A percentile compares a stretch with the other conserved stretches of the same genome.
These are phyloP conservation scores for Eucera pruinosa DNA, from an alignment of 2,888 invertebrate genomes.

Conservation along the genomic window DNA sequence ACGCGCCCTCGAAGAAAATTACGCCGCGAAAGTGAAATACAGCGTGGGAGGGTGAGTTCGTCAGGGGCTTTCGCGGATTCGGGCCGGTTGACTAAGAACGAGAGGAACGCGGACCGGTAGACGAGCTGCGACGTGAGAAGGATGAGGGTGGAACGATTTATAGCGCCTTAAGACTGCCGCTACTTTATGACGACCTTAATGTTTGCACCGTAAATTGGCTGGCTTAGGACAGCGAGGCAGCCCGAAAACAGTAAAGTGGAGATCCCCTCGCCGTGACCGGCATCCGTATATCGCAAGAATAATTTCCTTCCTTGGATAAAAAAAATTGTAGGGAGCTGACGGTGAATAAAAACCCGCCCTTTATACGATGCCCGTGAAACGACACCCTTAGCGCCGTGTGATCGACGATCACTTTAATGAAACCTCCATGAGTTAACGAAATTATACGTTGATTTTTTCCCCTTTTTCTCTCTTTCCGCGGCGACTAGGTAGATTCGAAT, in stretches of 20 bases:
- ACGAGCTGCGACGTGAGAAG: conserved; percentile 39
- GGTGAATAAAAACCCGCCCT: conserved; percentile 15
- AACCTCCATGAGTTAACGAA: not conserved
- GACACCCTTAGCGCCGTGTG: not conserved
- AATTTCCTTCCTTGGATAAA: conserved; percentile 38
- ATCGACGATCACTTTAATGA: not conserved
- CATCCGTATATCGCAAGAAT: conserved; percentile 54
- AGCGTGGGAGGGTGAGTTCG: conserved; percentile 20
- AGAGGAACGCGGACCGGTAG: conserved; percentile 36
- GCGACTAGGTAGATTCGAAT: not conserved
- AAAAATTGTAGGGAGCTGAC: conserved; percentile 19
- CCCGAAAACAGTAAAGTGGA: conserved; percentile 68
- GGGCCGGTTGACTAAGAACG: conserved; percentile 26
- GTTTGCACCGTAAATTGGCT: conserved; percentile 74
- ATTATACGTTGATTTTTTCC: not conserved
- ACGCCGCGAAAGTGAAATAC: conserved; percentile 65
- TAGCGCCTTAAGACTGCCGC: conserved; percentile 68
- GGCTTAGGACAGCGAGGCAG: conserved; percentile 66
- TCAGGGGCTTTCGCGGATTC: conserved; percentile 54
- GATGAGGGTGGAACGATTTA: conserved; percentile 65
- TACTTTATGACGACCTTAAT: conserved; percentile 74
- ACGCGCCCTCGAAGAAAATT: conserved; percentile 50
- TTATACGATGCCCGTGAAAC: not conserved
- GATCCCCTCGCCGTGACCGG: conserved; percentile 64
- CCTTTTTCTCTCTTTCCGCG: not conserved